These are phyloP conservation scores for Onychostruthus taczanowskii DNA, from an alignment of 2,113 vertebrate species.

Conservation along the genomic window DNA sequence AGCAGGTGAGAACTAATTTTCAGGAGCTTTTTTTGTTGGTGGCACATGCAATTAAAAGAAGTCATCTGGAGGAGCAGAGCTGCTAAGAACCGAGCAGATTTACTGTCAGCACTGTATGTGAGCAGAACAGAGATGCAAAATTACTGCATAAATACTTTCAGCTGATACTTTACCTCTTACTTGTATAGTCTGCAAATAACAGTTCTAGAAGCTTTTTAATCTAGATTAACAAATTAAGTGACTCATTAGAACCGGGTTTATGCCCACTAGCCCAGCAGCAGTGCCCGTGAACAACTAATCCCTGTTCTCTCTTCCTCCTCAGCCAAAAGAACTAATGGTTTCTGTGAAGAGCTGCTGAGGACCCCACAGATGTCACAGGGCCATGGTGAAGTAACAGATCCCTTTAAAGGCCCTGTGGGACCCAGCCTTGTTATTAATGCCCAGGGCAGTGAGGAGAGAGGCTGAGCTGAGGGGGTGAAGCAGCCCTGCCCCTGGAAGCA, in stretches of 20 bases:
- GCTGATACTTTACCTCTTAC: background rate
- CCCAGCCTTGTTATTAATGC: background rate
- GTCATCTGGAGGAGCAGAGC: background rate
- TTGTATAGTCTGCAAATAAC: background rate
- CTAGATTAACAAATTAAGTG: background rate
- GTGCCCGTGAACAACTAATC: background rate
- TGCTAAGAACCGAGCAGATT: background rate
- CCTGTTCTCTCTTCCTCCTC: background rate
- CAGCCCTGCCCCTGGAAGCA: background rate
- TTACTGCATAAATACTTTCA: background rate
- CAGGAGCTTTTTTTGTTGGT: conserved; percentile 42
- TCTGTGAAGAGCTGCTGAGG: background rate
- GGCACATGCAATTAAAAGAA: background rate
- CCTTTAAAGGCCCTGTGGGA: background rate
- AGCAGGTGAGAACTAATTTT: conserved; percentile 75
- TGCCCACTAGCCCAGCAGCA: rapidly evolving
- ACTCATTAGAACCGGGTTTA: background rate
- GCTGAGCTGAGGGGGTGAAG: background rate
- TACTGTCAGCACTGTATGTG: rapidly evolving
- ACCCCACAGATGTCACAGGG: background rate
- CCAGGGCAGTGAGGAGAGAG: background rate
- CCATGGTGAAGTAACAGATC: background rate
- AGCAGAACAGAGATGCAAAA: background rate
- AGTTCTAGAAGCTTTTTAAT: background rate
- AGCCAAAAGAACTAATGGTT: background rate